A percentile compares a stretch with the other conserved stretches of the same genome.
Conservation (phyloP, 2,888 invertebrate genomes). For the Amphipyra tragopoginis region DNA sequence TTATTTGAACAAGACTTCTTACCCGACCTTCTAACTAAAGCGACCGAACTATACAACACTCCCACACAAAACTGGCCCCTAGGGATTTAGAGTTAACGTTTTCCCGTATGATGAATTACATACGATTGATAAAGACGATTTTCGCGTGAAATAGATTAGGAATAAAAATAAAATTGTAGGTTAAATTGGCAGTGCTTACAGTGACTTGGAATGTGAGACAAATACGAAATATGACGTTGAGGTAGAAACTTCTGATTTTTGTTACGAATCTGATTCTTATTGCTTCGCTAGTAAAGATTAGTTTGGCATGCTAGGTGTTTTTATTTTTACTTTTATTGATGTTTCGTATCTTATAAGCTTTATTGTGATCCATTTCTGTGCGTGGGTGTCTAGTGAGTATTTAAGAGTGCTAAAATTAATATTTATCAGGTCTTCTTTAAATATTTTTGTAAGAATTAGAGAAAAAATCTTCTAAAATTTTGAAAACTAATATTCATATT, state of each 20-base stretch:
- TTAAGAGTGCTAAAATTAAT: neutral
- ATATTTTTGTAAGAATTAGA: too few relatives aligned
- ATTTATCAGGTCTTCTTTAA: too few relatives aligned
- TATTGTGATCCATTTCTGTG: too few relatives aligned
- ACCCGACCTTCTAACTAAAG: slow-evolving; percentile 60
- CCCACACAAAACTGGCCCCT: slow-evolving; percentile 71
- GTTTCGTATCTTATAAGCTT: neutral
- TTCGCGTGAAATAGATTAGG: slow-evolving; percentile 61
- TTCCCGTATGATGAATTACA: slow-evolving; percentile 61
- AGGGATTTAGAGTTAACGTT: slow-evolving; percentile 55
- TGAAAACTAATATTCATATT: too few relatives aligned
- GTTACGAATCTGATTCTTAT: neutral
- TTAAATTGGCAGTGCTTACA: slow-evolving; percentile 59
- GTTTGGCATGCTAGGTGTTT: neutral
- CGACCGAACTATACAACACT: slow-evolving; percentile 58
- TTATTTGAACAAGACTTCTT: slow-evolving; percentile 81
- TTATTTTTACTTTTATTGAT: neutral
- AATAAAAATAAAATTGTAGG: slow-evolving; percentile 58
- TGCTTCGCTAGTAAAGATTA: neutral
- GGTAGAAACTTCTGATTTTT: slow-evolving; percentile 20
- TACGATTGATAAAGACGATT: slow-evolving; percentile 64
- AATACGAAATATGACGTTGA: slow-evolving; percentile 55
- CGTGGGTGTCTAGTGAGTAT: neutral
- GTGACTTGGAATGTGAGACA: slow-evolving; percentile 54
- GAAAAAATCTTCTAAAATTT: too few relatives aligned